Evolutionary conservation across 2,888 invertebrate genomes (phyloP).

Genomic region (Gerris lacustris): DNA sequence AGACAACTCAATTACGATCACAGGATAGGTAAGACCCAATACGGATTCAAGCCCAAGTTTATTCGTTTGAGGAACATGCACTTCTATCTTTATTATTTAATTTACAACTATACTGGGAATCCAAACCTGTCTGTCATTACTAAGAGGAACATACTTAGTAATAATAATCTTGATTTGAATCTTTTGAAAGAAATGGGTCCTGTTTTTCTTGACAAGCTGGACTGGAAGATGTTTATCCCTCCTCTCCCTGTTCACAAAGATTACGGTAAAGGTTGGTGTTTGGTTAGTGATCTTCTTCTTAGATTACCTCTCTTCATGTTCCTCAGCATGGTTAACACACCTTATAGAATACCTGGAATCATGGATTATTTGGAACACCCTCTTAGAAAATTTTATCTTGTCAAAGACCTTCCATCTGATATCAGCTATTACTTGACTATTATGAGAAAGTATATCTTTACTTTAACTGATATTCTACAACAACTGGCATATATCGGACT

Average conservation of each 20-base stretch:
- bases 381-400: conserved; percentile 48
- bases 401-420: conserved; percentile 47
- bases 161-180: conserved; percentile 35
- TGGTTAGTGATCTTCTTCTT: conserved; percentile 54
- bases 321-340: conserved; percentile 50
- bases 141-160: conserved; percentile 32
- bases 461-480: conserved; percentile 44
- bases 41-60: conserved; percentile 52
- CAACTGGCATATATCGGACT: conserved; percentile 55
- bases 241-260: conserved; percentile 48
- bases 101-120: conserved; percentile 44
- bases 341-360: conserved; percentile 45
- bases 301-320: conserved; percentile 60
- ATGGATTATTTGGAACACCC: conserved; percentile 51
- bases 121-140: conserved; percentile 32
- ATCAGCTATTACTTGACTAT: conserved; percentile 33
- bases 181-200: conserved; percentile 40
- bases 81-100: conserved; percentile 55
- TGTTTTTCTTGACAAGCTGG: conserved; percentile 43
- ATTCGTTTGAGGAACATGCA: conserved; percentile 53
- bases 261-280: conserved; percentile 53
- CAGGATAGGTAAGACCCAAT: conserved; percentile 9
- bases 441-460: conserved; percentile 37
- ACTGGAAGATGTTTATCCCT: conserved; percentile 61
- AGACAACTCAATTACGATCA: background rate